Evolutionary conservation across 2,888 invertebrate genomes (phyloP), one percentile per base, ranked within the genome.

Genomic region (Lepas anatifera): DNA sequence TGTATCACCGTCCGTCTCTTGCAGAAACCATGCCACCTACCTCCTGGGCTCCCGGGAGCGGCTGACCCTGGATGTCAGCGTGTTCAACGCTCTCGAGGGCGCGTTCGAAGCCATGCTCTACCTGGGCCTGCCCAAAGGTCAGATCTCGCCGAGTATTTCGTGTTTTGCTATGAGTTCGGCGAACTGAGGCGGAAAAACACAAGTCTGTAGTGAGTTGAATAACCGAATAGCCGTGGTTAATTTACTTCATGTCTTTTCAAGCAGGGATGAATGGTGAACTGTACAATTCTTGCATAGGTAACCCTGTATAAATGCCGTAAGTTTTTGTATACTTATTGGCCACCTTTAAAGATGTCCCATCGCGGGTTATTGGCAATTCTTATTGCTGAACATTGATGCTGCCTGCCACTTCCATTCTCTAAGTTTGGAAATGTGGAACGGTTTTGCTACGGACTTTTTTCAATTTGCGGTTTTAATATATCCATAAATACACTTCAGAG

Each of bases 61-160:
- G 25, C 66, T 66, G n/a, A 66, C 39, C 3, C 37, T 71, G 25
- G 46, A 35, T 16, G 48, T 48, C 1, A 6, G 8, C 13, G 68
- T 73, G 2, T 39, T 22, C 13, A 73, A 73, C 71, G 8, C 46
- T 4, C 72, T 71, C 1, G 73, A 73, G 50, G 72, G 72, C 67
- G 71, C 73, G 10, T 73, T 71, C 69, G 70, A 70, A 58, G 48
- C 72, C 18, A 35, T 48, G 16, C 50, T 70, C 64, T 32, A 39
- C 32, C 58, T 73, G 16, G 27, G 58, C 35, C 67, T 71, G 18
- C 71, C 71, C 7, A n/a, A 25, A 4, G 73, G 73, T 18, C 69
- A 67, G 35, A 25, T 69, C 67, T 72, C 68, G 68, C 71, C 32
- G 32, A 70, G 64, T 66, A 72, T 16, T 3, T 3, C 3, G 3